Evolutionary conservation across 2,797 vertebrate genomes (phyloP).

Genomic region (Anableps anableps): DNA sequence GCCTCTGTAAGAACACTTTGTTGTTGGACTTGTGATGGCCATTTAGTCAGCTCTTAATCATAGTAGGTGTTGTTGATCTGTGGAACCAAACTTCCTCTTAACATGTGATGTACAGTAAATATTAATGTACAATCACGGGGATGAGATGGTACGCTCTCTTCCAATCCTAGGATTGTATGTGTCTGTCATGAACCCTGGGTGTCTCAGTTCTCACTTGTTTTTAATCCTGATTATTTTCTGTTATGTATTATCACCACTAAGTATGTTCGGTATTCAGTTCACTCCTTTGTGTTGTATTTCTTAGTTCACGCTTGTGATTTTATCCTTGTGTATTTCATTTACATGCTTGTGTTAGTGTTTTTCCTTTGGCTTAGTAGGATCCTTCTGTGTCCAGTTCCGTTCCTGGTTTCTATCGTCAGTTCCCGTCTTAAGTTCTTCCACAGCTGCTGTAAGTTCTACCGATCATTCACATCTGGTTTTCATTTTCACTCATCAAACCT

Average conservation of each 20-base stretch:
- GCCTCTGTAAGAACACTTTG: not conserved
- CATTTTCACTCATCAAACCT: not conserved
- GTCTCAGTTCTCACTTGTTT: not conserved
- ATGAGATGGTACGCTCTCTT: not conserved
- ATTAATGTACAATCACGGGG: not conserved
- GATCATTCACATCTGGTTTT: not conserved
- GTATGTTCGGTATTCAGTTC: not conserved
- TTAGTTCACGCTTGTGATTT: not conserved
- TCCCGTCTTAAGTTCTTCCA: not conserved
- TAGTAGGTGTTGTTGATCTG: not conserved
- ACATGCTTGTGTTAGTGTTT: not conserved
- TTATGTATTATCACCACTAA: not conserved
- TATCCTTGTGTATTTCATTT: not conserved
- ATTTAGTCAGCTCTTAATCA: not conserved
- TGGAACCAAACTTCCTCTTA: not conserved
- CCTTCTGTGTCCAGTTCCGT: not conserved
- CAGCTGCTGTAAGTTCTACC: not conserved
- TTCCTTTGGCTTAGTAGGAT: not conserved
- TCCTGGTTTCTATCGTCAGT: not conserved
- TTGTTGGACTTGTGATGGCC: not conserved
- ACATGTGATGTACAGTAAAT: not conserved
- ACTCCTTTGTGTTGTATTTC: not conserved
- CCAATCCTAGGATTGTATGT: not conserved
- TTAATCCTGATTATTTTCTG: not conserved
- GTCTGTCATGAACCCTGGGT: not conserved